These are phyloP conservation scores for Ivindomyrus marchei DNA, from an alignment of 2,113 vertebrate species.

Conservation along the genomic window DNA sequence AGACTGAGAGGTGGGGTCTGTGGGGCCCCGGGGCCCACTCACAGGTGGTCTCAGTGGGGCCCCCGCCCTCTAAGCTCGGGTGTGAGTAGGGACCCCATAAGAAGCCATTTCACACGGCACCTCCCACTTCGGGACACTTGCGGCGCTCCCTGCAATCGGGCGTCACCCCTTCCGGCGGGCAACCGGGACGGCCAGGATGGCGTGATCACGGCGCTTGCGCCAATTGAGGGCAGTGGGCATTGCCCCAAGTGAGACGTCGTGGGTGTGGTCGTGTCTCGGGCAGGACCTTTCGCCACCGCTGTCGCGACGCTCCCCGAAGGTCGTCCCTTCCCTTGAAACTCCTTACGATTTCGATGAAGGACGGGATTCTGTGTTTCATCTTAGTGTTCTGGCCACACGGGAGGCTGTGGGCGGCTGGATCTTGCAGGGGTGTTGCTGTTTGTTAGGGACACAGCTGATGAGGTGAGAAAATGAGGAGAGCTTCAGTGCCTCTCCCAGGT, in stretches of 20 bases:
- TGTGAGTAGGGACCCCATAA: not conserved
- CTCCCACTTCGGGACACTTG: not conserved
- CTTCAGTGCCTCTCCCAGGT: not conserved
- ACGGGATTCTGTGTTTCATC: not conserved
- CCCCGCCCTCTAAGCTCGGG: not conserved
- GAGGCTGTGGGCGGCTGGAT: not conserved
- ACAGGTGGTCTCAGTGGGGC: constrained; percentile 20
- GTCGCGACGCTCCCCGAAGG: not conserved
- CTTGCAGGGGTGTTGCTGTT: not conserved
- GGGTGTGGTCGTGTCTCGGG: not conserved
- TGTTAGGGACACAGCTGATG: not conserved
- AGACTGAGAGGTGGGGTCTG: constrained; percentile 29
- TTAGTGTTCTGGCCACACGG: not conserved
- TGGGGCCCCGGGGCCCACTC: constrained; percentile 21
- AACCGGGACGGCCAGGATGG: not conserved
- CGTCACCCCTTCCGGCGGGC: not conserved
- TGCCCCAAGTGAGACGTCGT: not conserved
- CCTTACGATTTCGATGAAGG: not conserved
- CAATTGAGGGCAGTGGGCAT: not conserved
- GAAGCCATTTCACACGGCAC: not conserved
- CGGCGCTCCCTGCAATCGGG: not conserved
- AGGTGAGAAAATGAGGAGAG: not conserved
- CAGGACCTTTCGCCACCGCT: not conserved
- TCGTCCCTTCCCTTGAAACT: not conserved
- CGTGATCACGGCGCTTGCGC: too few species aligned